phyloP scores from a whole-genome alignment of 2,113 vertebrate genomes.

The Anthoscopus minutus region DNA sequence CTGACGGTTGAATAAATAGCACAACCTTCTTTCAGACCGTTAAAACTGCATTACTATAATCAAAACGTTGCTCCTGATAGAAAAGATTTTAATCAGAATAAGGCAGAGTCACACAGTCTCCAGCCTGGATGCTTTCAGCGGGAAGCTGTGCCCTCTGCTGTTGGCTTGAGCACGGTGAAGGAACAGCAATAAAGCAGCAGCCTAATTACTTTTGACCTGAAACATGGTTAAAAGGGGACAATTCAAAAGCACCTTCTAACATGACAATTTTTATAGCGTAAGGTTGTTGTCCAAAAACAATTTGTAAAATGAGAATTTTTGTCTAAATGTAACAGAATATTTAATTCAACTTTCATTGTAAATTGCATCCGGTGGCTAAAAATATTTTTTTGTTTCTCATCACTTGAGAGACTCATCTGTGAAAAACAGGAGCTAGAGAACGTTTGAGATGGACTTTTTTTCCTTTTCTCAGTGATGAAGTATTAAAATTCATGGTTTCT shows the following conservation, averaged over 20 bases:
- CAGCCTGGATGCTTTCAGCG: background rate
- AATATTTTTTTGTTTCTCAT: background rate
- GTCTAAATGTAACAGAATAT: background rate
- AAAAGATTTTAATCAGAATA: background rate
- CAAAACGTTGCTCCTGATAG: background rate
- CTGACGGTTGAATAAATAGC: background rate
- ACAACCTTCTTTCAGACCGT: background rate
- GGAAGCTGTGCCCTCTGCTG: slow-evolving; percentile 56
- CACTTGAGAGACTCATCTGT: background rate
- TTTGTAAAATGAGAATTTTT: background rate
- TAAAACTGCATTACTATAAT: background rate
- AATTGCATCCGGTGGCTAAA: background rate
- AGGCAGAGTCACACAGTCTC: background rate
- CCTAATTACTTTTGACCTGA: background rate
- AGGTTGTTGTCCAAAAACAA: background rate
- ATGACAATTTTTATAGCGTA: background rate
- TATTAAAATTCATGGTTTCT: background rate
- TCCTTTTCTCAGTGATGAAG: background rate
- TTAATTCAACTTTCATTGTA: background rate
- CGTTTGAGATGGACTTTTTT: background rate
- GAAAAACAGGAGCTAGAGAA: background rate
- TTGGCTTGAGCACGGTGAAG: background rate
- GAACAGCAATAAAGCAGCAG: background rate
- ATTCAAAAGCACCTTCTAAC: background rate
- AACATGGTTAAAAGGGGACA: background rate